phyloP scores from a whole-genome alignment of 2,888 invertebrate species.

The Ephialtes manifestator region DNA sequence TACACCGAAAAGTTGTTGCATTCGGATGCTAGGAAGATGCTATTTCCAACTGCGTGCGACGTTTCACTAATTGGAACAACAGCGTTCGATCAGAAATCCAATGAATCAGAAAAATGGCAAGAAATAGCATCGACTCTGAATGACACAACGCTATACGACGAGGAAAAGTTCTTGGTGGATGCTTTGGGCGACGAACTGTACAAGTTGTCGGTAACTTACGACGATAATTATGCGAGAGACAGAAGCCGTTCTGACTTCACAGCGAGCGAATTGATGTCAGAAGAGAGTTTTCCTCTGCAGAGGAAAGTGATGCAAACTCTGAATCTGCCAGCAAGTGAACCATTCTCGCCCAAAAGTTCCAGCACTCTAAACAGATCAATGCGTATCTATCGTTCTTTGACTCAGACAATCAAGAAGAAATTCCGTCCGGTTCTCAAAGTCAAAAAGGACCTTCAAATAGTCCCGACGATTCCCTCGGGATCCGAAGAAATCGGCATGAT shows the following conservation, averaged over 20 bases:
- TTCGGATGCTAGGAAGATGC: conserved; percentile 47
- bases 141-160: conserved; percentile 64
- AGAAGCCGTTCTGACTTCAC: conserved; percentile 61
- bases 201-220: conserved; percentile 66
- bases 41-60: conserved; percentile 50
- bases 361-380: conserved; percentile 71
- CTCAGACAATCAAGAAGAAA: conserved; percentile 71
- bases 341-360: conserved; percentile 34
- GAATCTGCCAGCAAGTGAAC: conserved; percentile 49
- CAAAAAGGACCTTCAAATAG: neutral
- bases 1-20: conserved; percentile 72
- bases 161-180: conserved; percentile 73
- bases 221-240: conserved; percentile 22
- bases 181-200: conserved; percentile 76
- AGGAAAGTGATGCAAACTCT: conserved; percentile 32
- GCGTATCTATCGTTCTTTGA: conserved; percentile 72
- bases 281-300: conserved; percentile 60
- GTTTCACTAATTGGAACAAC: neutral
- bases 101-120: neutral
- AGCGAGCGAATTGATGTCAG: conserved; percentile 71
- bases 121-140: conserved; percentile 39
- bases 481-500: conserved; percentile 61
- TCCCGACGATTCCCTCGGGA: neutral
- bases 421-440: conserved; percentile 39
- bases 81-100: too few species aligned